Conservation (phyloP, 2,888 invertebrate species). For the Mongoloraphidia duomilia region DNA sequence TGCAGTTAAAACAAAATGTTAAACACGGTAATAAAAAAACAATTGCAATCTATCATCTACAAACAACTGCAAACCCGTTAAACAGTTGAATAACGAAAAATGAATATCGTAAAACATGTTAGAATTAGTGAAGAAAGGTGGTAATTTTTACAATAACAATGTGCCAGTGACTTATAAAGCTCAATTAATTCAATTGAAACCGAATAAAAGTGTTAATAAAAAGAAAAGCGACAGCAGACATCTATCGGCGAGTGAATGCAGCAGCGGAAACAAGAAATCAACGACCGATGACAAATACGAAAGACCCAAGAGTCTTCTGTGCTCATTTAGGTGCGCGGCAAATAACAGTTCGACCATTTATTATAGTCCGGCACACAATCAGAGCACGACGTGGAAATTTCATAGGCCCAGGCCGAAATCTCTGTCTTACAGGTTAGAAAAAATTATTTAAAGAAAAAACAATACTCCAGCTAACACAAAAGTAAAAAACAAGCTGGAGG, state of each 20-base stretch:
- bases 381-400: constrained; percentile 29
- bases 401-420: constrained; percentile 27
- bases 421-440: no score
- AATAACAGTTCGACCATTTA: constrained; percentile 20
- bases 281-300: constrained; percentile 8
- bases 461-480: no score
- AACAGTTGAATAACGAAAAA: constrained; percentile 21
- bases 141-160: background rate
- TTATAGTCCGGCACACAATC: constrained; percentile 18
- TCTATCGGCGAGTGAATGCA: no score
- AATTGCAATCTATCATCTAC: constrained; percentile 16
- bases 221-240: constrained; percentile 4
- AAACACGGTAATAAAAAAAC: no score
- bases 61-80: constrained; percentile 18
- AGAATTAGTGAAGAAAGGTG: constrained; percentile 4
- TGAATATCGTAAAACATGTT: constrained; percentile 1
- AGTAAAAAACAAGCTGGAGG: no score
- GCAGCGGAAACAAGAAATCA: background rate
- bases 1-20: no score
- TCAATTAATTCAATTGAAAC: constrained; percentile 20
- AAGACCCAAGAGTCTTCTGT: constrained; percentile 26
- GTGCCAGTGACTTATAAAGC: constrained; percentile 15
- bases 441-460: no score
- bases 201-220: constrained; percentile 16
- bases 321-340: constrained; percentile 22